phyloP scores from a whole-genome alignment of 2,888 invertebrate species.

The Aricia artaxerxes region DNA sequence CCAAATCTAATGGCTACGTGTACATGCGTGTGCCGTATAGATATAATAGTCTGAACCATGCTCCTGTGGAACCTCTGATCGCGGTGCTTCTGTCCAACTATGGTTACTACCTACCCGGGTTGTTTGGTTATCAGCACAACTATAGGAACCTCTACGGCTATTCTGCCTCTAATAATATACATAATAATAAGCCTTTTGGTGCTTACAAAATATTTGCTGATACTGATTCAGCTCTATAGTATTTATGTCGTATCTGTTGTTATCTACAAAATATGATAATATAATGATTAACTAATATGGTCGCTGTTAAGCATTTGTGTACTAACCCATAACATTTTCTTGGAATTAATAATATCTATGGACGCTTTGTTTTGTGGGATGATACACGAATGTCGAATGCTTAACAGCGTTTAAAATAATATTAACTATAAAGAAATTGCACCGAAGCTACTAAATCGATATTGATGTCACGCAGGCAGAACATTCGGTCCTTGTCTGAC shows the following conservation, averaged over 20 bases:
- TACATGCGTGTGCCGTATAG: conserved; percentile 48
- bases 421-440: too few species aligned
- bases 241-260: neutral
- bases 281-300: too few species aligned
- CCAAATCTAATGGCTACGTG: conserved; percentile 41
- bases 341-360: too few species aligned
- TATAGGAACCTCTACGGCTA: conserved; percentile 81
- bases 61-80: conserved; percentile 80
- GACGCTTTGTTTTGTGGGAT: too few species aligned
- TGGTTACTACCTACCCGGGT: conserved; percentile 78
- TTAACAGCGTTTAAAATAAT: too few species aligned
- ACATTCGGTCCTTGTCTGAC: too few species aligned
- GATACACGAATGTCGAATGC: too few species aligned
- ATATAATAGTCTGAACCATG: conserved; percentile 79
- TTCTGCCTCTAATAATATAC: conserved; percentile 83
- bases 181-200: conserved; percentile 84
- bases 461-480: too few species aligned
- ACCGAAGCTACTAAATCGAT: too few species aligned
- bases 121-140: conserved; percentile 57
- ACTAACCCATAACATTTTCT: too few species aligned
- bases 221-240: conserved; percentile 54
- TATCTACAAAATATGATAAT: too few species aligned
- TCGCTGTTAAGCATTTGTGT: neutral
- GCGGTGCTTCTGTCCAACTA: conserved; percentile 83
- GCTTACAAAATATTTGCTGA: conserved; percentile 78